These are phyloP conservation scores for Acrossocheilus wenchowensis DNA, from an alignment of 2,797 vertebrate genomes.

Conservation along the genomic window DNA sequence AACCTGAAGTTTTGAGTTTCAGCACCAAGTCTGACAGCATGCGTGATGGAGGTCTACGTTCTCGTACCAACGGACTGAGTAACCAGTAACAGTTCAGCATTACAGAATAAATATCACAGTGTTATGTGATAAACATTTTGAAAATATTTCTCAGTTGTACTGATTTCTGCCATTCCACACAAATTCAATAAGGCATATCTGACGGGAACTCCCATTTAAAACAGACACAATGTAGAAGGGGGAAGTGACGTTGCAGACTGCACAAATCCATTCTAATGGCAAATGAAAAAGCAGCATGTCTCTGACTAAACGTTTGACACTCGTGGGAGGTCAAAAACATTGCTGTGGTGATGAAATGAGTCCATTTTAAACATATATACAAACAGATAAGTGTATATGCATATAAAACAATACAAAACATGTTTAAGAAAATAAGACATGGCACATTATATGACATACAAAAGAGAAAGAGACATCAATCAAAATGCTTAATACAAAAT, in stretches of 20 bases:
- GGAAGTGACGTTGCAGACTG: conserved; percentile 60
- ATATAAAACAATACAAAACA: conserved; percentile 80
- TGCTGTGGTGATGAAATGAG: conserved; percentile 69
- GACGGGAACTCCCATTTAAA: conserved; percentile 69
- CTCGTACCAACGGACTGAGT: background rate
- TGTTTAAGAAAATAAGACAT: conserved; percentile 76
- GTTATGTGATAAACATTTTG: conserved; percentile 46
- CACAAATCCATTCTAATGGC: conserved; percentile 53
- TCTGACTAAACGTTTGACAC: conserved; percentile 62
- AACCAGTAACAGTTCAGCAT: conserved; percentile 5
- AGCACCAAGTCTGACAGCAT: conserved; percentile 30
- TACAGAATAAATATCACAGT: conserved; percentile 51
- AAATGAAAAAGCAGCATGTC: conserved; percentile 59
- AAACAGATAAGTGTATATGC: conserved; percentile 79
- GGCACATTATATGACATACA: conserved; percentile 79
- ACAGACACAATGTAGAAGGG: conserved; percentile 61
- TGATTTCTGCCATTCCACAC: conserved; percentile 64
- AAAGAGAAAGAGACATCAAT: conserved; percentile 71
- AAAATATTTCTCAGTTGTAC: conserved; percentile 39
- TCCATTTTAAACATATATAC: conserved; percentile 79
- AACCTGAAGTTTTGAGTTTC: conserved; percentile 40
- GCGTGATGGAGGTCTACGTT: background rate
- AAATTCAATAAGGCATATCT: conserved; percentile 75
- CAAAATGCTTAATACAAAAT: conserved; percentile 77
- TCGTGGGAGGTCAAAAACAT: conserved; percentile 55